Evolutionary conservation across 1,140 invertebrate species (phyloP).

Genomic region (Dermatophagoides farinae): DNA sequence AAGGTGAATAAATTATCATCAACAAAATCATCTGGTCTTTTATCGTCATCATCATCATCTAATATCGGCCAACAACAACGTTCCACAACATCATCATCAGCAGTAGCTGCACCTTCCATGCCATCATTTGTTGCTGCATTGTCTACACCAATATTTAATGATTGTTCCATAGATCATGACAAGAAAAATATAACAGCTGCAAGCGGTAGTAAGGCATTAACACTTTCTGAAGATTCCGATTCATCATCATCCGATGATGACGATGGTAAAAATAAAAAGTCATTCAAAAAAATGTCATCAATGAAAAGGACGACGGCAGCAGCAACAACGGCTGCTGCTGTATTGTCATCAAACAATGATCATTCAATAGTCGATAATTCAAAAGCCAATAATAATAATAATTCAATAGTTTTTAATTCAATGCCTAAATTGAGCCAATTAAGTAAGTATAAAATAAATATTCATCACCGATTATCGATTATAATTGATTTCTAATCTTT

Average conservation of each 20-base stretch:
- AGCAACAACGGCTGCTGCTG: not conserved
- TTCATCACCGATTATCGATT: not conserved
- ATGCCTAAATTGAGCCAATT: conserved; percentile 21
- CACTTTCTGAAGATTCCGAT: not conserved
- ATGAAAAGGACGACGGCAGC: not conserved
- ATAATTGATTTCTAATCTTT: not conserved
- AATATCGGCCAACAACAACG: too few relatives aligned
- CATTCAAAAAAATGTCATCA: not conserved
- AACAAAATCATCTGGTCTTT: not conserved
- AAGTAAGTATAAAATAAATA: conserved; percentile 20
- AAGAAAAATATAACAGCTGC: too few relatives aligned
- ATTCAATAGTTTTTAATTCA: conserved; percentile 5
- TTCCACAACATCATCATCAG: not conserved
- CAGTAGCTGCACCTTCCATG: not conserved
- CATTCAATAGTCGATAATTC: not conserved
- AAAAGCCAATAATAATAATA: not conserved
- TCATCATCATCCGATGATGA: not conserved
- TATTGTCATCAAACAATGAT: not conserved
- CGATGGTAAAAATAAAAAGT: not conserved
- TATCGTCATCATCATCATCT: not conserved
- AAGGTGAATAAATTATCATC: not conserved
- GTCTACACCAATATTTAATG: not conserved
- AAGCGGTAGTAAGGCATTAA: not conserved
- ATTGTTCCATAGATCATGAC: too few relatives aligned
- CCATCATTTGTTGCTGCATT: not conserved